Conservation (phyloP, 1,140 invertebrate species). For the Drosophila ambigua region DNA sequence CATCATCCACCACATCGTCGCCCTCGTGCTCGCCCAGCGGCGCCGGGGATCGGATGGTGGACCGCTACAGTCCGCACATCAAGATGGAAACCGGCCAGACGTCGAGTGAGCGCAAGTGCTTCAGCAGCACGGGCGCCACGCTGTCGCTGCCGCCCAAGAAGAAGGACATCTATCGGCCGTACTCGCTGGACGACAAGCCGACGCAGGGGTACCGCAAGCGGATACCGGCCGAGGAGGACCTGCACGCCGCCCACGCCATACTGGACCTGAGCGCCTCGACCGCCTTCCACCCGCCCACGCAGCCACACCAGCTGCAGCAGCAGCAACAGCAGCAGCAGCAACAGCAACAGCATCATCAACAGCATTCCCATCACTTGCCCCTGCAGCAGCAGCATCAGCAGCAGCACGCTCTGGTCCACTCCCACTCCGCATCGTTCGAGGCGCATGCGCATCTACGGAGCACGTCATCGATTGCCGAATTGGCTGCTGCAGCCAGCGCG, state of each 20-base stretch:
- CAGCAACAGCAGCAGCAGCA: slow-evolving; percentile 72
- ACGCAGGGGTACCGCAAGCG: slow-evolving; percentile 85
- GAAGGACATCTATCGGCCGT: slow-evolving; percentile 94
- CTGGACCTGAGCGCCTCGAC: slow-evolving; percentile 93
- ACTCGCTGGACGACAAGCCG: slow-evolving; percentile 89
- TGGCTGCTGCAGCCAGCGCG: slow-evolving; percentile 76
- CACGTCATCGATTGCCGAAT: slow-evolving; percentile 78
- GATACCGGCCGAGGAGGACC: slow-evolving; percentile 89
- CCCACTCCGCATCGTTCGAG: slow-evolving; percentile 53
- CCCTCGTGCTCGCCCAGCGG: slow-evolving; percentile 75
- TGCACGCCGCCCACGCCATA: slow-evolving; percentile 93
- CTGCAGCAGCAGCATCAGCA: slow-evolving; percentile 49
- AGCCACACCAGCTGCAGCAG: slow-evolving; percentile 80
- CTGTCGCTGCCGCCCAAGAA: slow-evolving; percentile 93
- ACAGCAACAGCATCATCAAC: slow-evolving; percentile 61
- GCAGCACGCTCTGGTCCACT: slow-evolving; percentile 60
- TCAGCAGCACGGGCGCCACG: slow-evolving; percentile 91
- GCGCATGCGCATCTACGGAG: slow-evolving; percentile 67
- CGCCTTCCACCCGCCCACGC: slow-evolving; percentile 87
- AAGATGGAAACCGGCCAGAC: slow-evolving; percentile 73
- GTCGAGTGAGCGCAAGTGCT: slow-evolving; percentile 86
- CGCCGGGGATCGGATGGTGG: slow-evolving; percentile 30
- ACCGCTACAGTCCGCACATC: slow-evolving; percentile 69
- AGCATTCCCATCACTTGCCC: slow-evolving; percentile 21
- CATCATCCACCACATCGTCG: slow-evolving; percentile 77